A percentile compares a stretch with the other conserved stretches of the same genome.
Evolutionary conservation across 2,113 vertebrate genomes (phyloP).

Genomic region (Cyanoderma ruficeps): DNA sequence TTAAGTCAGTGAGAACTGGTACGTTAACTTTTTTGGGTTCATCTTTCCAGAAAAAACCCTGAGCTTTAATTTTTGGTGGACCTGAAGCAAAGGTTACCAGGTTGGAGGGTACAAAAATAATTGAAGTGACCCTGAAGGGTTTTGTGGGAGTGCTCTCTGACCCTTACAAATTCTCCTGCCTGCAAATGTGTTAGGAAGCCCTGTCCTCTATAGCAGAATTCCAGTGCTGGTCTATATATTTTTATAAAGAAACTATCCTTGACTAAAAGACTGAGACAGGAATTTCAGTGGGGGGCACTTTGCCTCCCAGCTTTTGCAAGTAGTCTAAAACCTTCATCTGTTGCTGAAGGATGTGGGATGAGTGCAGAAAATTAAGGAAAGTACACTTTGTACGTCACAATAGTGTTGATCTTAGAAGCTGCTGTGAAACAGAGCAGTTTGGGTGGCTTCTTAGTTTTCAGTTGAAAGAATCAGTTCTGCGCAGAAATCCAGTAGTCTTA

Average conservation of each 20-base stretch:
- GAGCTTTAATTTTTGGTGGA: background rate
- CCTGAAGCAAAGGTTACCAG: background rate
- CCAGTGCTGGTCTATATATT: background rate
- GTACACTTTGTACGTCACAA: background rate
- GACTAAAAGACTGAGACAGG: background rate
- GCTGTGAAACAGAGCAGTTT: background rate
- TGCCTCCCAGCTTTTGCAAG: background rate
- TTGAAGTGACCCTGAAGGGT: background rate
- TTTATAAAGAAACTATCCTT: background rate
- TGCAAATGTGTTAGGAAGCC: background rate
- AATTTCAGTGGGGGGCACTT: background rate
- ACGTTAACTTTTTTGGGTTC: background rate
- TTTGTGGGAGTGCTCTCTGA: background rate
- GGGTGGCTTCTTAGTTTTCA: background rate
- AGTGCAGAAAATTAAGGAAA: background rate
- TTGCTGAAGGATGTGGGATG: background rate
- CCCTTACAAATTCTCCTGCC: background rate
- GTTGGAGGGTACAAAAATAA: background rate
- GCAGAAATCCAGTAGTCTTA: background rate
- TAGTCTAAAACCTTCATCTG: background rate
- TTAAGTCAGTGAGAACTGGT: background rate
- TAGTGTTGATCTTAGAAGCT: background rate
- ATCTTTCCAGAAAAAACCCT: background rate
- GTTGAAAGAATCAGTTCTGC: background rate
- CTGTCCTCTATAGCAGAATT: background rate